Conservation (phyloP, 2,113 vertebrate genomes). For the Rousettus leschenaultii region DNA sequence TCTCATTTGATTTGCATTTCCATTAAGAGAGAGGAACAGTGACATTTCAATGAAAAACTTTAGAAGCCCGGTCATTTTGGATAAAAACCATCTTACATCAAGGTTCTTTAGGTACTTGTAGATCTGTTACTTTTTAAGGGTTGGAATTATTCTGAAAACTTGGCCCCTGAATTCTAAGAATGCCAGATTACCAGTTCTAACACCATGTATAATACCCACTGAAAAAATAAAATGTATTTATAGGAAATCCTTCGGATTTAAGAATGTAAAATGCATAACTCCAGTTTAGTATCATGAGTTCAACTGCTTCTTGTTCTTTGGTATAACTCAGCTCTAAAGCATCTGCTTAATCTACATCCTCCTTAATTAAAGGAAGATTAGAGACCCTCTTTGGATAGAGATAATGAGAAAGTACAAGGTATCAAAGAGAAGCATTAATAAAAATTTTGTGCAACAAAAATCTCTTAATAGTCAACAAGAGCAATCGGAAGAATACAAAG, state of each 20-base stretch:
- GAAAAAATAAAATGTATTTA: neutral
- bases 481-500: neutral
- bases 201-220: neutral
- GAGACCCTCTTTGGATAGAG: neutral
- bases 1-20: neutral
- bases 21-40: neutral
- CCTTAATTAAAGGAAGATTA: neutral
- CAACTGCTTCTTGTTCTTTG: neutral
- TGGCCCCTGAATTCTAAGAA: neutral
- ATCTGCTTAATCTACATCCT: neutral
- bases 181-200: neutral
- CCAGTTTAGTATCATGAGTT: neutral
- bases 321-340: neutral
- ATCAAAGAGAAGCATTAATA: neutral
- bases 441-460: neutral
- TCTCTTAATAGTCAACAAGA: neutral
- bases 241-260: neutral
- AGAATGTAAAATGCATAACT: neutral
- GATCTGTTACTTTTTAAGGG: neutral
- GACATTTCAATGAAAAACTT: neutral
- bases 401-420: neutral
- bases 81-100: neutral
- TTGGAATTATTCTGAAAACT: neutral
- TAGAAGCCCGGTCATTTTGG: neutral
- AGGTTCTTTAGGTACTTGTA: neutral